phyloP scores from a whole-genome alignment of 1,140 invertebrate species.

The Drosophila insularis region DNA sequence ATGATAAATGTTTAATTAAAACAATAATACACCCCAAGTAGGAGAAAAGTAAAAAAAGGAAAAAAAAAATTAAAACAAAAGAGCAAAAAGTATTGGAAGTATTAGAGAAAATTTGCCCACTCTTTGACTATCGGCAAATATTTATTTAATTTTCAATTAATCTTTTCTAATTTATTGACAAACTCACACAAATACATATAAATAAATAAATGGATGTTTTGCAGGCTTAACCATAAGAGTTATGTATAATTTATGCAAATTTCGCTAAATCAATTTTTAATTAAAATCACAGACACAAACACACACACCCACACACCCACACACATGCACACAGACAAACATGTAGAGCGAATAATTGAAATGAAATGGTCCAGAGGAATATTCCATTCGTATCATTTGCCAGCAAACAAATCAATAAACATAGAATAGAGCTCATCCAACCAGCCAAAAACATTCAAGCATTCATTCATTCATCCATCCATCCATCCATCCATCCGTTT shows the following conservation, averaged over 20 bases:
- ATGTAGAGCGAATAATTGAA: constrained; percentile 42
- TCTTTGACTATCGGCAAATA: constrained; percentile 12
- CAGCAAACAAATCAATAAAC: constrained; percentile 72
- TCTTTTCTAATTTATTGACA: constrained; percentile 78
- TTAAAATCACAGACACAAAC: constrained; percentile 55
- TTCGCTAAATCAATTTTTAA: constrained; percentile 80
- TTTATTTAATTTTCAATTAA: constrained; percentile 69
- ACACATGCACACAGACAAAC: constrained; percentile 11
- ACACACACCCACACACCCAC: constrained; percentile 37
- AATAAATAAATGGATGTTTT: constrained; percentile 25
- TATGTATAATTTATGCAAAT: constrained; percentile 80
- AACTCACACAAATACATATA: constrained; percentile 37
- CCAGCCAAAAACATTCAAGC: constrained; percentile 3
- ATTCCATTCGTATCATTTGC: constrained; percentile 5
- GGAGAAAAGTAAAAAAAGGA: constrained; percentile 19
- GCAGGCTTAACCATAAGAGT: constrained; percentile 63
- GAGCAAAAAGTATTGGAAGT: background rate
- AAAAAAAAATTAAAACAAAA: background rate
- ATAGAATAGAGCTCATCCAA: background rate
- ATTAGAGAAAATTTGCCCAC: background rate
- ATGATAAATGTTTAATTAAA: constrained; percentile 62
- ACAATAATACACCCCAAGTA: constrained; percentile 11
- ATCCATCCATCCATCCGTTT: constrained; percentile 32
- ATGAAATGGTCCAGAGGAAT: constrained; percentile 17
- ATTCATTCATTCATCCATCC: constrained; percentile 18